Evolutionary conservation across 2,888 invertebrate species (phyloP).

Genomic region (Arenicola marina): DNA sequence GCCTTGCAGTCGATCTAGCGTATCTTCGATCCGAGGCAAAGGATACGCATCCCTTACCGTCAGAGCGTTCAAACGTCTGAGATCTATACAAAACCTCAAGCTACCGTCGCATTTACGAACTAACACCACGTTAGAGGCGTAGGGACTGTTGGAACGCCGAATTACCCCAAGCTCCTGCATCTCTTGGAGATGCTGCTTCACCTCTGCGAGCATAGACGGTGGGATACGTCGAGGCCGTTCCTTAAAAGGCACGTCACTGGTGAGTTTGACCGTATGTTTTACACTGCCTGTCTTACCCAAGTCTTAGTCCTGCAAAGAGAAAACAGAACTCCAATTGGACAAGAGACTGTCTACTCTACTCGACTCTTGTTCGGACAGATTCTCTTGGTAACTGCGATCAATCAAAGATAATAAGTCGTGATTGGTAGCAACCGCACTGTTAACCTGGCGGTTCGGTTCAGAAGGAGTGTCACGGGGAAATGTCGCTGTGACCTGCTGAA

Average conservation of each 20-base stretch:
- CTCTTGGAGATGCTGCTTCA: not conserved
- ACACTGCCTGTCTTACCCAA: not conserved
- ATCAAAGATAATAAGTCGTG: too few species aligned
- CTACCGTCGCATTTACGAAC: not conserved
- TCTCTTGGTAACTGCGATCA: too few species aligned
- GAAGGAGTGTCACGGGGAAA: too few species aligned
- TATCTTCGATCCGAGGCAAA: not conserved
- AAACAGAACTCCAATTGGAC: too few species aligned
- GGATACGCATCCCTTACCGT: conserved; percentile 1
- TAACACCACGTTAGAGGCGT: not conserved
- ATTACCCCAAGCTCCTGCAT: not conserved
- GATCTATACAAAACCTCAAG: not conserved
- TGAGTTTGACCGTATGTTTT: not conserved
- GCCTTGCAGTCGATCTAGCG: not conserved
- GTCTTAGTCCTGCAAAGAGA: not conserved
- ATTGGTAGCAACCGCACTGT: too few species aligned
- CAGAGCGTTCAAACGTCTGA: not conserved
- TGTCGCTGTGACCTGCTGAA: too few species aligned
- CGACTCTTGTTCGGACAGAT: too few species aligned
- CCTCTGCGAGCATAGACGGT: not conserved
- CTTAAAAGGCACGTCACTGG: not conserved
- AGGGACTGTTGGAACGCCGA: not conserved
- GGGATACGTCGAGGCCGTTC: not conserved
- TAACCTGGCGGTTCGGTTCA: too few species aligned
- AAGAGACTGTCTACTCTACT: too few species aligned